Conservation (phyloP, 2,113 vertebrate genomes). For the Otolemur garnettii region DNA sequence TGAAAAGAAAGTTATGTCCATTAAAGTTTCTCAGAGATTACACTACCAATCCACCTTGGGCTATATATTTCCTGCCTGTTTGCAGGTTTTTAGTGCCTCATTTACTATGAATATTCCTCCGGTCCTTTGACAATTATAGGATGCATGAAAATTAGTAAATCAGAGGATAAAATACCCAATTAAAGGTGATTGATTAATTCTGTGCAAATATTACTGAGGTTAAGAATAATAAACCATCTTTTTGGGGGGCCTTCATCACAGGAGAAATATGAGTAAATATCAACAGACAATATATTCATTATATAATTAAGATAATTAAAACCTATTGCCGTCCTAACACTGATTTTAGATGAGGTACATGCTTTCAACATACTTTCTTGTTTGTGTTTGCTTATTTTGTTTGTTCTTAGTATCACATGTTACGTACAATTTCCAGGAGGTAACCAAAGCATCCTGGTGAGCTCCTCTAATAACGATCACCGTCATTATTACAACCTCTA, state of each 20-base stretch:
- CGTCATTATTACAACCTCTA: neutral
- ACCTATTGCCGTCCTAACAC: neutral
- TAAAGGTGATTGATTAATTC: slow-evolving; percentile 72
- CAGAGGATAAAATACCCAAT: neutral
- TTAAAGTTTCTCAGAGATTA: slow-evolving; percentile 81
- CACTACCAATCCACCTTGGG: slow-evolving; percentile 61
- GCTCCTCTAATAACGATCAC: neutral
- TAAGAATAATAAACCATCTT: neutral
- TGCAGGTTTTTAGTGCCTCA: neutral
- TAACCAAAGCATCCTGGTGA: neutral
- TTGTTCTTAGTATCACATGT: neutral
- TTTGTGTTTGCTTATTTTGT: neutral
- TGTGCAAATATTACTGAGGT: neutral
- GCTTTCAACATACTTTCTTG: neutral
- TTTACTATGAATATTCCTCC: neutral
- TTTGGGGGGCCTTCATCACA: slow-evolving; percentile 1
- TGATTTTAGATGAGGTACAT: neutral
- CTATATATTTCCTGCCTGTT: slow-evolving; percentile 52
- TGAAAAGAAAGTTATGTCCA: slow-evolving; percentile 64
- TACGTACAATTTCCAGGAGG: neutral
- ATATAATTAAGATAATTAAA: slow-evolving; percentile 21
- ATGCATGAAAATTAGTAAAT: neutral
- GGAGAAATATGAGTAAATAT: neutral
- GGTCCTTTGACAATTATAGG: neutral
- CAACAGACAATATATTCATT: neutral